Evolutionary conservation across 2,113 vertebrate species (phyloP), one percentile per base, ranked within the genome.

Genomic region (Tupaia tana): DNA sequence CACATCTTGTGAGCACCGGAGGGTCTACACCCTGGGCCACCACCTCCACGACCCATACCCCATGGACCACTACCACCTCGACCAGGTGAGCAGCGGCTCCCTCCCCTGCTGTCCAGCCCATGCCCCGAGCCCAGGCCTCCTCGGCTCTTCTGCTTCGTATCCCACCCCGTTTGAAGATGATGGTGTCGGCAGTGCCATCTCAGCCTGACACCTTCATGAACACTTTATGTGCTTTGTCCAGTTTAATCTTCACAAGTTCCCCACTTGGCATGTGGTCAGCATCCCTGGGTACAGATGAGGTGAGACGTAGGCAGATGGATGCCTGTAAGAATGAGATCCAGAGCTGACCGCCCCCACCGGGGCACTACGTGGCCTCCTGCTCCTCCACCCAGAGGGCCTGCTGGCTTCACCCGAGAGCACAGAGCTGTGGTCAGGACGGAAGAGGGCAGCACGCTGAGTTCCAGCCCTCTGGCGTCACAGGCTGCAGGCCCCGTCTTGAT

Each of bases 51-150:
- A 99, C 97, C 98, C 99, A 56, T 99, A 99, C 94, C 98, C 98
- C 96, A 96, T 99, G 59, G 99, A 99, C 98, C 99, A 99, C 98
- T 99, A 99, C 98, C 99, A 99, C 96, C 98, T 99, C 89, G 99
- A 99, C 98, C 99, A 99, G 99, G 99, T 99, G 96, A 98, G 99
- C 14, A 0, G 18, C 7, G 20, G 9, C 13, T 24, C 71, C 25
- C n/a, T 63, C 13, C n/a, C 24, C 69, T 83, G 43, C 61, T 77
- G 6, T 31, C 34, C 10, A 31, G 24, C 85, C 27, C 0, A 3
- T 9, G 31, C 58, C 59, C 7, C 4, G 0, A 61, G 22, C 29
- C 59, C 7, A 59, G 58, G 52, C 63, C 43, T 13, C 43, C 16
- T n/a, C 34, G 2, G 0, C 14, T 25, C 27, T 34, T 56, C 43